A percentile compares a stretch with the other conserved stretches of the same genome.
These are phyloP conservation scores for Lepeophtheirus salmonis DNA, from an alignment of 1,140 invertebrate genomes.

Conservation along the genomic window DNA sequence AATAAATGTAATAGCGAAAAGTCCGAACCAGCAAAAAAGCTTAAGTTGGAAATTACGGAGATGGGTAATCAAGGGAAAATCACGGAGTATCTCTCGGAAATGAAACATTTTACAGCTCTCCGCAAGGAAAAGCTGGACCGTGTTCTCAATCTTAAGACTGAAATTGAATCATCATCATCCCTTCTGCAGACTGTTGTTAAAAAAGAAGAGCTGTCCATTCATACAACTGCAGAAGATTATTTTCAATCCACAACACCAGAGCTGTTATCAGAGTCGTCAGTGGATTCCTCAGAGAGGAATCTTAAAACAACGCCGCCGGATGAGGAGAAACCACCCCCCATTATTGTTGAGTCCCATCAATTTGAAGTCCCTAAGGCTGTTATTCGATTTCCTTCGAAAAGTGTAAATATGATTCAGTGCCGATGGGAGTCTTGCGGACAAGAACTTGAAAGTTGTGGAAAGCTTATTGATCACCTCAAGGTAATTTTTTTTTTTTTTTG, in stretches of 20 bases:
- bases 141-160: slow-evolving; percentile 2
- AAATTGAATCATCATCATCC: background rate
- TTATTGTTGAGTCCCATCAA: no score
- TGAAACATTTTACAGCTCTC: slow-evolving; percentile 8
- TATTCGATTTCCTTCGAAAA: slow-evolving; percentile 4
- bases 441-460: background rate
- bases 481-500: no score
- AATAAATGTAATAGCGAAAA: no score
- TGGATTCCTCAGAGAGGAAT: background rate
- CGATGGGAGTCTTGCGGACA: background rate
- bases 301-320: no score
- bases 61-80: slow-evolving; percentile 9
- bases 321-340: no score
- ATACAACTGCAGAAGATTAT: background rate
- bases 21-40: no score
- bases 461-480: slow-evolving; percentile 8
- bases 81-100: slow-evolving; percentile 4
- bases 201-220: background rate
- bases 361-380: slow-evolving; percentile 7
- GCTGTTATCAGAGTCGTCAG: background rate
- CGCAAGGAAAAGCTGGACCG: slow-evolving; percentile 6
- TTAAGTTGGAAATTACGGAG: no score
- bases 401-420: background rate
- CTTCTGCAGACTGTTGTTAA: no score
- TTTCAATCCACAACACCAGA: background rate